phyloP scores from a whole-genome alignment of 2,113 vertebrate species.

The Megaptera novaeangliae region DNA sequence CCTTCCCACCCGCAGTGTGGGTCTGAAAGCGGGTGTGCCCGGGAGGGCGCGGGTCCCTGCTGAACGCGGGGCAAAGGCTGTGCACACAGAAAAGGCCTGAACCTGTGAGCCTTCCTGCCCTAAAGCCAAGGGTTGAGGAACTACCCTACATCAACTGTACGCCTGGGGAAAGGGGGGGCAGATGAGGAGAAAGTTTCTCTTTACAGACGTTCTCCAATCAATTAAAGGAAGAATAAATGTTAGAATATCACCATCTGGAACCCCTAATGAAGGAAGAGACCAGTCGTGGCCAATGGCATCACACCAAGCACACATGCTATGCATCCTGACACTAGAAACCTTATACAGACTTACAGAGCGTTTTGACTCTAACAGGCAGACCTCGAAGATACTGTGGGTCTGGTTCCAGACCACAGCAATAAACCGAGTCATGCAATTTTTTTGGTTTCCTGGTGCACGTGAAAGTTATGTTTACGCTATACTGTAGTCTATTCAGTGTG shows the following conservation, averaged over 20 bases:
- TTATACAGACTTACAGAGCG: too few species aligned
- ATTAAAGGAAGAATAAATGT: background rate
- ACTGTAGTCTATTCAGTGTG: background rate
- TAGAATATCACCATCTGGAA: background rate
- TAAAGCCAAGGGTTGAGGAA: background rate
- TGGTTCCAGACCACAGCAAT: background rate
- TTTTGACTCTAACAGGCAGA: background rate
- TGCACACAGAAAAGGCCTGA: background rate
- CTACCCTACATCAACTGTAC: accelerated
- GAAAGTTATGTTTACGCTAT: background rate
- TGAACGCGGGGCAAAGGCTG: accelerated
- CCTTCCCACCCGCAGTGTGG: background rate
- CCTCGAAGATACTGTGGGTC: background rate
- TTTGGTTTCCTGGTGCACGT: background rate
- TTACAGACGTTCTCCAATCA: background rate
- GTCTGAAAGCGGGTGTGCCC: accelerated
- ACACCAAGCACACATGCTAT: background rate
- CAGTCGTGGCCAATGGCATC: background rate
- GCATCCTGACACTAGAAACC: background rate
- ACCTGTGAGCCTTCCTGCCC: background rate
- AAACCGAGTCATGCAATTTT: background rate
- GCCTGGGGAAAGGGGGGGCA: background rate
- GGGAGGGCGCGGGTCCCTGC: accelerated
- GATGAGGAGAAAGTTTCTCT: background rate
- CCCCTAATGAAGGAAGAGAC: background rate